These are phyloP conservation scores for Catajapyx aquilonaris DNA, from an alignment of 1,140 invertebrate species.

Conservation along the genomic window DNA sequence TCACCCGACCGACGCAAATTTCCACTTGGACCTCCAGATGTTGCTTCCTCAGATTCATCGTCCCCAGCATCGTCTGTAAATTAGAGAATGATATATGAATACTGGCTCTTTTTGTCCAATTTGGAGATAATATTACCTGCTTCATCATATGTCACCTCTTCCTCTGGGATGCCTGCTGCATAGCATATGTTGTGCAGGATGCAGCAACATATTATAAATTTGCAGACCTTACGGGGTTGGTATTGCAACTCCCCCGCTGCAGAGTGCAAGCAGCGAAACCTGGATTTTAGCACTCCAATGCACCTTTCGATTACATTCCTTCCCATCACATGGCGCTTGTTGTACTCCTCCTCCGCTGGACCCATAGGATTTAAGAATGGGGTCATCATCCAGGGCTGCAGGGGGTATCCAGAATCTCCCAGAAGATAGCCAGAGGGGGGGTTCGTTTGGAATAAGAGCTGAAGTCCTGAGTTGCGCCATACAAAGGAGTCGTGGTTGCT, in stretches of 20 bases:
- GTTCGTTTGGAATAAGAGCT: not conserved
- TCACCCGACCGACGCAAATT: too few relatives aligned
- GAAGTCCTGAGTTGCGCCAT: not conserved
- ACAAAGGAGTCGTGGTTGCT: conserved; percentile 7
- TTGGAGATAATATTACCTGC: too few relatives aligned
- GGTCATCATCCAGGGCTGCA: not conserved
- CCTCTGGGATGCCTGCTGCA: not conserved
- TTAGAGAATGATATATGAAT: too few relatives aligned
- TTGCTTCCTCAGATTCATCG: too few relatives aligned
- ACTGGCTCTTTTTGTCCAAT: too few relatives aligned
- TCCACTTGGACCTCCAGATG: too few relatives aligned
- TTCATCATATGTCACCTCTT: not conserved
- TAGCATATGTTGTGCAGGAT: not conserved
- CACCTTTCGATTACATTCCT: not conserved
- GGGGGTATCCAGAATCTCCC: not conserved
- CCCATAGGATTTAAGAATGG: not conserved
- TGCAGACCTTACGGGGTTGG: not conserved
- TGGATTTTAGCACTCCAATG: not conserved
- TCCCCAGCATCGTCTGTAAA: too few relatives aligned
- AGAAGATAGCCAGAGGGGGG: not conserved
- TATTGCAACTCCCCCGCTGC: not conserved
- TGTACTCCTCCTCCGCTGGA: not conserved
- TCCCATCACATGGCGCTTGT: not conserved
- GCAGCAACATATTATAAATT: not conserved
- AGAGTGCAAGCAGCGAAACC: not conserved